Percentiles rank a stretch among this genome's conserved stretches.
Conservation (phyloP, 2,888 invertebrate species). For the Hymenopus coronatus region DNA sequence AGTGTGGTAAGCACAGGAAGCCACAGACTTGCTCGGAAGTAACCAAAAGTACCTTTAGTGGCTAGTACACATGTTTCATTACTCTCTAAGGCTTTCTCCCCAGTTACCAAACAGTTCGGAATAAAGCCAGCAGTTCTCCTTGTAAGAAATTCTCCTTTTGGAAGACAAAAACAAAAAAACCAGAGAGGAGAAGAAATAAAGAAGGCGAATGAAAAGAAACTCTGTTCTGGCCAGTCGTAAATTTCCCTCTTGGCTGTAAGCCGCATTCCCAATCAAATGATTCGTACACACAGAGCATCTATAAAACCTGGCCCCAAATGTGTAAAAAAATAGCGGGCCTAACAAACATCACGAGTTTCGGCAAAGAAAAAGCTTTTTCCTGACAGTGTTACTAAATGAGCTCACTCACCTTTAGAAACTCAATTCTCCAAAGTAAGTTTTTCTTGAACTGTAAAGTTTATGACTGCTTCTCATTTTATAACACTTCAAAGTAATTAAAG, state of each 20-base stretch:
- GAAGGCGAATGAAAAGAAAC: not conserved
- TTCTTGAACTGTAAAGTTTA: too few species aligned
- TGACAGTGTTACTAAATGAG: not conserved
- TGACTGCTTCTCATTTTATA: too few species aligned
- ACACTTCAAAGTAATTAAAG: too few species aligned
- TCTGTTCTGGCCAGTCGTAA: not conserved
- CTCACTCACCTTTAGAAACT: not conserved
- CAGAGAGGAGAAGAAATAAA: not conserved
- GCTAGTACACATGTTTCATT: not conserved
- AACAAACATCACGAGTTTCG: not conserved
- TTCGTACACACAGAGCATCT: not conserved
- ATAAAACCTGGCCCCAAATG: not conserved
- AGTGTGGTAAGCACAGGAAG: too few species aligned
- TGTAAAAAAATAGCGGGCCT: not conserved
- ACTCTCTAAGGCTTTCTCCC: not conserved
- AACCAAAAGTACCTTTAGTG: too few species aligned
- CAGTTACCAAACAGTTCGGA: not conserved
- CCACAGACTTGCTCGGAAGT: too few species aligned
- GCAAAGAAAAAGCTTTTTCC: not conserved
- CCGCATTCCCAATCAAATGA: not conserved
- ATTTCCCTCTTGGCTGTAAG: not conserved
- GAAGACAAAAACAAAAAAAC: not conserved
- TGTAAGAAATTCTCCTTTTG: not conserved
- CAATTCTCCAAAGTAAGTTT: not conserved
- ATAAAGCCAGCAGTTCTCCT: not conserved